A percentile compares a stretch with the other conserved stretches of the same genome.
phyloP scores from a whole-genome alignment of 2,113 vertebrate species.

The Bucco capensis region DNA sequence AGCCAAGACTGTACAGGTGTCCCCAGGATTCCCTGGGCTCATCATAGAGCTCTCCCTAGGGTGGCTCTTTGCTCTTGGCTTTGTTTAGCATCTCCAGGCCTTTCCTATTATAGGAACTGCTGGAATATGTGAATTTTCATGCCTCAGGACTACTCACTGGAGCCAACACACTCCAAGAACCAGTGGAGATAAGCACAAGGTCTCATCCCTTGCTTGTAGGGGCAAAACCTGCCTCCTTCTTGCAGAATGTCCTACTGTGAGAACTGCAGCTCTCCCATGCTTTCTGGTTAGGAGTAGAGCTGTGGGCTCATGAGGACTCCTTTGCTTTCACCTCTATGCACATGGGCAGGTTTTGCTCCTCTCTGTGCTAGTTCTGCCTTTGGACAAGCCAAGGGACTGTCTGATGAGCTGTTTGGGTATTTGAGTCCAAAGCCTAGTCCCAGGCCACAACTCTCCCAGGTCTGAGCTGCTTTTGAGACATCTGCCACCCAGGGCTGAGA shows the following conservation, averaged over 20 bases:
- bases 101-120: not conserved
- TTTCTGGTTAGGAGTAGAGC: not conserved
- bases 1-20: rapidly evolving
- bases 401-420: not conserved
- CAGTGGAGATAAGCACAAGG: not conserved
- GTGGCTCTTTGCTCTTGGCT: not conserved
- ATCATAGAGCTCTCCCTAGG: not conserved
- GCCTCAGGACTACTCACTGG: not conserved
- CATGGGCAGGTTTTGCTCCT: not conserved
- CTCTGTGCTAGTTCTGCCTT: not conserved
- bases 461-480: slow-evolving; percentile 21
- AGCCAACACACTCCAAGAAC: not conserved
- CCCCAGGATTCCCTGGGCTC: not conserved
- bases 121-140: not conserved
- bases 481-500: slow-evolving; percentile 31
- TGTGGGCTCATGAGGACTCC: not conserved
- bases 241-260: not conserved
- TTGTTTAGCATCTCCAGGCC: not conserved
- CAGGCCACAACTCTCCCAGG: not conserved
- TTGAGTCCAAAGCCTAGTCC: not conserved
- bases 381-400: not conserved
- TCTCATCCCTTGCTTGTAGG: not conserved
- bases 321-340: not conserved
- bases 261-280: not conserved
- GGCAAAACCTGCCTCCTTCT: not conserved